These are phyloP conservation scores for Eulithis testata DNA, from an alignment of 2,888 invertebrate species.

Conservation along the genomic window DNA sequence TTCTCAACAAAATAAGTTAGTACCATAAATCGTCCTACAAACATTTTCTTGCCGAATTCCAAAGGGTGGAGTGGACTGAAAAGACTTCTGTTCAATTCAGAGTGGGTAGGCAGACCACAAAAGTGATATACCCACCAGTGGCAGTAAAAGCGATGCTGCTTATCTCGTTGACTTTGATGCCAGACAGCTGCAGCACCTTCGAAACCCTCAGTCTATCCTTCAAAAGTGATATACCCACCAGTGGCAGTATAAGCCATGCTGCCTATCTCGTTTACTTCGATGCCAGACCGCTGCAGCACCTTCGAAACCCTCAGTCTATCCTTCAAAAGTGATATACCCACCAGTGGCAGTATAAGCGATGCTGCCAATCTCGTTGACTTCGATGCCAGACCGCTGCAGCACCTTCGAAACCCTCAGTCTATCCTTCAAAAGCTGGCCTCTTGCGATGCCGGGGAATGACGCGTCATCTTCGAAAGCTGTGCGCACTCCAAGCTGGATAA, in stretches of 20 bases:
- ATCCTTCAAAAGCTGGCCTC: conserved; percentile 77
- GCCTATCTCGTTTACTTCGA: conserved; percentile 91
- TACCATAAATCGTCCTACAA: too few species aligned
- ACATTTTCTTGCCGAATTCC: too few species aligned
- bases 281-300: conserved; percentile 90
- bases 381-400: conserved; percentile 90
- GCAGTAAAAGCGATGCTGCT: conserved; percentile 89
- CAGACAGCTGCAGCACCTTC: conserved; percentile 89
- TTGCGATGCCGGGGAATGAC: conserved; percentile 87
- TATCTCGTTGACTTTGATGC: conserved; percentile 90
- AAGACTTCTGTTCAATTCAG: too few species aligned
- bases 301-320: conserved; percentile 86
- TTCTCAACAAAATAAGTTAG: too few species aligned
- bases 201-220: conserved; percentile 85
- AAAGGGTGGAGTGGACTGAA: too few species aligned
- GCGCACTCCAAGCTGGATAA: conserved; percentile 86
- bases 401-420: conserved; percentile 87
- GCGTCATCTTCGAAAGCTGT: conserved; percentile 89
- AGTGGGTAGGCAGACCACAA: too few species aligned
- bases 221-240: conserved; percentile 72
- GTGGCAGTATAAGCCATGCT: conserved; percentile 89
- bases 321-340: conserved; percentile 60
- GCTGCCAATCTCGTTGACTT: conserved; percentile 91
- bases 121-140: conserved; percentile 80
- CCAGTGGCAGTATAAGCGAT: conserved; percentile 89